Evolutionary conservation across 2,888 invertebrate genomes (phyloP), one percentile per base, ranked within the genome.

Genomic region (Campaea margaritaria): DNA sequence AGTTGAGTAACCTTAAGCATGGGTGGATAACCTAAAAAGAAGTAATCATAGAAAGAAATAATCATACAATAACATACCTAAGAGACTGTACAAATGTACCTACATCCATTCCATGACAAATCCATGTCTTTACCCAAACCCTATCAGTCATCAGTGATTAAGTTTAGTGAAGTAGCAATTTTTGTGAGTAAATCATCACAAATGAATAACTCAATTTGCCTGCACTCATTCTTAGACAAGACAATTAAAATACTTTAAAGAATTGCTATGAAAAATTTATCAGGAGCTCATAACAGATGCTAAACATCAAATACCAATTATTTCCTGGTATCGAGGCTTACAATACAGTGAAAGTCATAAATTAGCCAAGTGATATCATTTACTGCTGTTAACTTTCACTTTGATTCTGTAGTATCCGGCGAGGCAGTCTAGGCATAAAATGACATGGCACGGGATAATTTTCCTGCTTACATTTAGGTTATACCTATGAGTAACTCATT

Each of bases 1-100:
- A 39, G 27, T 60, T 60, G 59, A 58, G 58, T 49, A 65, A 58
- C 54, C 39, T 45, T 48, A 34, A 44, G 62, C 65, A 65, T 68
- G 65, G 56, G 47, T 39, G 43, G 41, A 52, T 59, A 68, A 68
- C 65, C 68, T 65, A 63, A 15, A 65, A 58, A 62, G 52, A 44
- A 1, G 2, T 1, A 21, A 21, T 31, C 1, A 3, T 7, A 31
- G 2, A 31, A 10, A 31, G 9, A 3, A 31, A 31, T 9, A 31
- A 3, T n/a, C n/a, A n/a, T 21, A 21, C 21, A 21, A 3, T 21
- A 21, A 9, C n/a, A n/a, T n/a, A n/a, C n/a, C n/a, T n/a, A n/a
- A n/a, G n/a, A n/a, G n/a, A n/a, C n/a, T n/a, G n/a, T n/a, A n/a
- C n/a, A 28, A 55, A 11, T 42, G 12, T 46, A 47, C 9, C 1